Evolutionary conservation across 2,888 invertebrate genomes (phyloP).

Genomic region (Drosophila leonis): DNA sequence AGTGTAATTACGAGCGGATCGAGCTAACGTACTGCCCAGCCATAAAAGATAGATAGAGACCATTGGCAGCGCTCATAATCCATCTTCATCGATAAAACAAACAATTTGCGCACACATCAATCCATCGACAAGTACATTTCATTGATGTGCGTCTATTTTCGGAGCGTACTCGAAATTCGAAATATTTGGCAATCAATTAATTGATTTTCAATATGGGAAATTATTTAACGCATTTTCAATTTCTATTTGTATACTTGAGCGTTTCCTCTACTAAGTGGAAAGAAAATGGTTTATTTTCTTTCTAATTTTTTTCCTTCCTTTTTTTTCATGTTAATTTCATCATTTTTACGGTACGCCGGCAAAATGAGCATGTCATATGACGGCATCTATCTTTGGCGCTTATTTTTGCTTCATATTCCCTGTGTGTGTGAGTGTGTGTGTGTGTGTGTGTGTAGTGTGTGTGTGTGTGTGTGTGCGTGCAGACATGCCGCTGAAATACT

Average conservation of each 20-base stretch:
- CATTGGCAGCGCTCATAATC: slow-evolving; percentile 68
- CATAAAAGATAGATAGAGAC: slow-evolving; percentile 6
- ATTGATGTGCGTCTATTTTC: slow-evolving; percentile 51
- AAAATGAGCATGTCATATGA: slow-evolving; percentile 77
- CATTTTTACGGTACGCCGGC: slow-evolving; percentile 69
- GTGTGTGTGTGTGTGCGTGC: slow-evolving; percentile 38
- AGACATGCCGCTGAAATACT: slow-evolving; percentile 80
- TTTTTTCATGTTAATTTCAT: slow-evolving; percentile 72
- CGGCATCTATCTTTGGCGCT: slow-evolving; percentile 63
- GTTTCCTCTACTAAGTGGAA: slow-evolving; percentile 53
- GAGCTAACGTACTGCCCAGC: slow-evolving; percentile 12
- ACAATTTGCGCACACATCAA: slow-evolving; percentile 73
- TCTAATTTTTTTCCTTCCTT: neutral
- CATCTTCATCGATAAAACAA: slow-evolving; percentile 79
- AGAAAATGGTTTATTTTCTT: slow-evolving; percentile 25
- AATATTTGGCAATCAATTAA: slow-evolving; percentile 77
- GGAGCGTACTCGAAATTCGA: slow-evolving; percentile 25
- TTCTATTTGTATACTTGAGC: slow-evolving; percentile 46
- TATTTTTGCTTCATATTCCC: slow-evolving; percentile 46
- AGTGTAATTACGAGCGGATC: slow-evolving; percentile 39
- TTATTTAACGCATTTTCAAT: slow-evolving; percentile 32
- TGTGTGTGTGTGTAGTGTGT: slow-evolving; percentile 13
- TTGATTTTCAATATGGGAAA: slow-evolving; percentile 69
- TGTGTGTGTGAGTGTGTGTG: slow-evolving; percentile 1
- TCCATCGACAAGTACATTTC: slow-evolving; percentile 68